Evolutionary conservation across 2,888 invertebrate genomes (phyloP).

Genomic region (Mesoligia furuncula): DNA sequence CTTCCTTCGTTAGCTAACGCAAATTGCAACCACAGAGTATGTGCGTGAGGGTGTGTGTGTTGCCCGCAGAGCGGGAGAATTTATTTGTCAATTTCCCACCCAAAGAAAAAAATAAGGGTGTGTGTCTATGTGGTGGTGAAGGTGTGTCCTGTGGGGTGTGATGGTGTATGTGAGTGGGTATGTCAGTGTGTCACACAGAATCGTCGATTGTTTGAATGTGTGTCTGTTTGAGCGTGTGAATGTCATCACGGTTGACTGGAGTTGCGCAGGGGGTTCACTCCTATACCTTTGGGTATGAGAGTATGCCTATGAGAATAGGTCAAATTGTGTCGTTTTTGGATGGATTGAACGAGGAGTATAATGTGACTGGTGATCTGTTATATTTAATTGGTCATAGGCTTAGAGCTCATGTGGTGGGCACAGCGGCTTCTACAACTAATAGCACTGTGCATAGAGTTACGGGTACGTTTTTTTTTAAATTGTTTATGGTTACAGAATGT

Average conservation of each 20-base stretch:
- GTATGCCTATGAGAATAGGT: too few relatives aligned
- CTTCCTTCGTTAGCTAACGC: slow-evolving; percentile 51
- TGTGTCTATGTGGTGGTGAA: too few relatives aligned
- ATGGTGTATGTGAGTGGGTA: not conserved
- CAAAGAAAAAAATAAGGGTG: too few relatives aligned
- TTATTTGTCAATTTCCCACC: too few relatives aligned
- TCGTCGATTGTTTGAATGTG: slow-evolving; percentile 7
- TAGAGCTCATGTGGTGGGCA: slow-evolving; percentile 24
- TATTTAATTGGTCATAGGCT: slow-evolving; percentile 32
- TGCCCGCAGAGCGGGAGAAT: too few relatives aligned
- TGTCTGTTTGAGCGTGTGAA: slow-evolving; percentile 10
- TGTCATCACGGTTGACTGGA: too few relatives aligned
- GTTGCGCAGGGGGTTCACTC: too few relatives aligned
- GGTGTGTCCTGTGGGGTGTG: slow-evolving; percentile 6
- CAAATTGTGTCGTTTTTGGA: not conserved
- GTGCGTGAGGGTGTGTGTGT: not conserved
- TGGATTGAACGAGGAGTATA: not conserved
- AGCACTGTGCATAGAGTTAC: slow-evolving; percentile 16
- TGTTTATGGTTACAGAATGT: not conserved
- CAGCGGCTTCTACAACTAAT: not conserved
- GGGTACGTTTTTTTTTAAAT: slow-evolving; percentile 7
- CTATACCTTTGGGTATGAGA: too few relatives aligned
- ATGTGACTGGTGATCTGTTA: slow-evolving; percentile 9
- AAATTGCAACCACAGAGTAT: slow-evolving; percentile 61
- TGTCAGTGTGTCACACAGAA: slow-evolving; percentile 5